Percentiles rank a stretch among this genome's conserved stretches.
phyloP scores from a whole-genome alignment of 2,797 vertebrate genomes.

The Sparus aurata region DNA sequence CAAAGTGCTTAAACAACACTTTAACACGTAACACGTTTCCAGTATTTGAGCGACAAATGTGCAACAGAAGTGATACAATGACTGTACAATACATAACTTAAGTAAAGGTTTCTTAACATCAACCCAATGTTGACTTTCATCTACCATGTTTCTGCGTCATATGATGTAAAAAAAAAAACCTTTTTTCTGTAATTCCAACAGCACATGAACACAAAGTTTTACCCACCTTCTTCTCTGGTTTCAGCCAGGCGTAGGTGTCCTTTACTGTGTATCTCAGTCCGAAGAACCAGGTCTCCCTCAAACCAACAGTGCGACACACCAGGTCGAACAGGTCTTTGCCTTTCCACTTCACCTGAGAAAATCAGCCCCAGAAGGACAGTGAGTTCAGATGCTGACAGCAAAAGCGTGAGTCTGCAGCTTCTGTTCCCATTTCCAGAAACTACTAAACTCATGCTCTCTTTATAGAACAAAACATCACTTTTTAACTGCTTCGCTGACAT shows the following conservation, averaged over 20 bases:
- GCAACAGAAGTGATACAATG: too few relatives aligned
- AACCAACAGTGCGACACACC: constrained; percentile 92
- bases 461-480: not conserved
- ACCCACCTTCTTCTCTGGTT: constrained; percentile 93
- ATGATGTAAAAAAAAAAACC: too few relatives aligned
- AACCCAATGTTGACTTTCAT: too few relatives aligned
- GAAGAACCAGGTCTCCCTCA: constrained; percentile 97
- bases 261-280: constrained; percentile 92
- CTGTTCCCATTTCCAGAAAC: not conserved
- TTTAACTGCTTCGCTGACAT: not conserved
- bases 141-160: too few relatives aligned
- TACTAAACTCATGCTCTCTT: not conserved
- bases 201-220: not conserved
- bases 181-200: too few relatives aligned
- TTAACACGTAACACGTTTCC: too few relatives aligned
- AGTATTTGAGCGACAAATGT: too few relatives aligned
- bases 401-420: not conserved
- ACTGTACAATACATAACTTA: too few relatives aligned
- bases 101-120: too few relatives aligned
- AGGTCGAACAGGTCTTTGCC: constrained; percentile 95
- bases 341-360: constrained; percentile 93
- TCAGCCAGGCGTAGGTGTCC: constrained; percentile 93
- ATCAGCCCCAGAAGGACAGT: not conserved
- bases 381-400: not conserved
- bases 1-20: too few relatives aligned